Percentiles rank a stretch among this genome's conserved stretches.
phyloP scores from a whole-genome alignment of 2,888 invertebrate genomes.

The Monochamus alternatus region DNA sequence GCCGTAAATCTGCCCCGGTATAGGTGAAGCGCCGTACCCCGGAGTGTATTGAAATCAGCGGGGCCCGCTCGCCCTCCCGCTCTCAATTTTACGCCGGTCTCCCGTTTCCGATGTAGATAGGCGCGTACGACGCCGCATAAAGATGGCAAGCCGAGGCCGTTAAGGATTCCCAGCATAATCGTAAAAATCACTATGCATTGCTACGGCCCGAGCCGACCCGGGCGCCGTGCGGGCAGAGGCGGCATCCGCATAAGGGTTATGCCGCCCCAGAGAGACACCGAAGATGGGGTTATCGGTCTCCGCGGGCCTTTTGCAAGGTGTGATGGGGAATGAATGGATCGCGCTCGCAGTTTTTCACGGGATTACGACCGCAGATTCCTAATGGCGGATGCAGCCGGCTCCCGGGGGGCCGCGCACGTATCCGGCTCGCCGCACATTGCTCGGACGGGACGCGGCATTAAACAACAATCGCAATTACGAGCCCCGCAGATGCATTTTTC shows the following conservation, averaged over 20 bases:
- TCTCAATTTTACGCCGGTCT: constrained; percentile 62
- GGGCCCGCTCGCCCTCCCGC: constrained; percentile 49
- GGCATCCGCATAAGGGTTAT: constrained; percentile 69
- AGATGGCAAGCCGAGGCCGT: constrained; percentile 54
- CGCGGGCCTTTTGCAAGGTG: constrained; percentile 70
- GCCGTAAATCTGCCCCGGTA: constrained; percentile 53
- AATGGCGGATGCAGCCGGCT: constrained; percentile 74
- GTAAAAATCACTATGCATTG: constrained; percentile 73
- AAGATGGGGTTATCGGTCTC: constrained; percentile 77
- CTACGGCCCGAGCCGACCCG: constrained; percentile 16
- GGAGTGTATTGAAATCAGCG: constrained; percentile 61
- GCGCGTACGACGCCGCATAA: constrained; percentile 56
- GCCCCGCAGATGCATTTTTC: not conserved
- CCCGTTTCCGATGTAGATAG: constrained; percentile 60
- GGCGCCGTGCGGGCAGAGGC: constrained; percentile 53
- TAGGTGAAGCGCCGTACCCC: constrained; percentile 63
- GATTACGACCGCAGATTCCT: constrained; percentile 68
- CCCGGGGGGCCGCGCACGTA: constrained; percentile 53
- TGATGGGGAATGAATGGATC: constrained; percentile 68
- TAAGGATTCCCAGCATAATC: constrained; percentile 68
- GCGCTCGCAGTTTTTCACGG: constrained; percentile 64
- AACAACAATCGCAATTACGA: constrained; percentile 23
- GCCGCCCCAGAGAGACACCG: constrained; percentile 69
- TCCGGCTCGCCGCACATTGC: constrained; percentile 70
- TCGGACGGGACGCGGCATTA: constrained; percentile 72